Percentiles rank a stretch among this genome's conserved stretches.
Evolutionary conservation across 2,113 vertebrate genomes (phyloP).

Genomic region (Perca fluviatilis): DNA sequence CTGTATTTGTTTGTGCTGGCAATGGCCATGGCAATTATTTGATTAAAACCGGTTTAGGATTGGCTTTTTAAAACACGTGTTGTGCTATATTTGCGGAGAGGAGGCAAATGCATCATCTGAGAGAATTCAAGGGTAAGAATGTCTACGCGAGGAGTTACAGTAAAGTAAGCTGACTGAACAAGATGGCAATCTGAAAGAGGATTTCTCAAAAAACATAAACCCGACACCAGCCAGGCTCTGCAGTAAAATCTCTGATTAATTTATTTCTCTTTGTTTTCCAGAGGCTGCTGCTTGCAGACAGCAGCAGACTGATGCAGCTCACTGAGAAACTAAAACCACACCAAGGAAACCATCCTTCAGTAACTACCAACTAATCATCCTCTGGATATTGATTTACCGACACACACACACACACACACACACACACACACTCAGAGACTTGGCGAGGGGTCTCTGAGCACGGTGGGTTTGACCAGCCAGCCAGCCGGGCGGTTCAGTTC

Average conservation of each 20-base stretch:
- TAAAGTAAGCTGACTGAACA: neutral
- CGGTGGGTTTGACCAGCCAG: slow-evolving; percentile 66
- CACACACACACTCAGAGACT: slow-evolving; percentile 10
- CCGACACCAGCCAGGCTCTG: neutral
- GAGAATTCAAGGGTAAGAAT: too few relatives aligned
- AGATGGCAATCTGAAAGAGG: neutral
- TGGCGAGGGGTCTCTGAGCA: slow-evolving; percentile 60
- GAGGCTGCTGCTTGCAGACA: slow-evolving; percentile 39
- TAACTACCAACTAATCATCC: slow-evolving; percentile 78
- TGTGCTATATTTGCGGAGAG: neutral
- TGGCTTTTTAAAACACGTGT: neutral
- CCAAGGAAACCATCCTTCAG: slow-evolving; percentile 71
- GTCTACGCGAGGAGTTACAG: neutral
- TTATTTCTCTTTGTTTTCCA: slow-evolving; percentile 39
- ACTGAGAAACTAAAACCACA: slow-evolving; percentile 68
- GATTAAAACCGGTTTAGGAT: neutral
- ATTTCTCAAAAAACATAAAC: neutral
- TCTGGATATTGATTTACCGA: slow-evolving; percentile 69
- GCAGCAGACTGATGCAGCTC: slow-evolving; percentile 55
- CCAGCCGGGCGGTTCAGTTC: slow-evolving; percentile 70
- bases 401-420: slow-evolving; percentile 3
- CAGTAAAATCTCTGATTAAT: slow-evolving; percentile 1
- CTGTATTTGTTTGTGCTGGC: neutral
- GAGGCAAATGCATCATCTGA: neutral
- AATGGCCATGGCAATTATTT: neutral